phyloP scores from a whole-genome alignment of 37 sponge, comb jelly and placozoan genomes.

The Cliona cf. orientalis region DNA sequence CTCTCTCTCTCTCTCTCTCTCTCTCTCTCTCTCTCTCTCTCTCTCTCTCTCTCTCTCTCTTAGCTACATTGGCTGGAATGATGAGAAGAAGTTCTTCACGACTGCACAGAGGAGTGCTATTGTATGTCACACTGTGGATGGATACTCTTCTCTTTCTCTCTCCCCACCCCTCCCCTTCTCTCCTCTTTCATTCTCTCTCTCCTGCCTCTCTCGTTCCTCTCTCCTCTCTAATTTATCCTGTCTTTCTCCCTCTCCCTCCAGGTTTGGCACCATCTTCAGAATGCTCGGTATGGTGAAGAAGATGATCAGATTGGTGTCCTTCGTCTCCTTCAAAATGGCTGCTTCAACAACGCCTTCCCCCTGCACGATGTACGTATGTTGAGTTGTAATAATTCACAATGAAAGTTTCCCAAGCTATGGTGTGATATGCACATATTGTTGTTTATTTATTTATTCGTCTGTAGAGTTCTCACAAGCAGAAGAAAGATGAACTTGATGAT shows the following conservation, averaged over 20 bases:
- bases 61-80: conserved; percentile 51
- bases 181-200: neutral
- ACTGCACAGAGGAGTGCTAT: conserved; percentile 78
- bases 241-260: conserved; percentile 1
- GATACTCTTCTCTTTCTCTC: neutral
- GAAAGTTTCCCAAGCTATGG: neutral
- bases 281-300: conserved; percentile 60
- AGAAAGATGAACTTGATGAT: conserved; percentile 8
- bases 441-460: neutral
- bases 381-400: neutral
- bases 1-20: neutral
- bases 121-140: conserved; percentile 40
- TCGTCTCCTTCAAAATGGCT: conserved; percentile 66
- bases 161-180: neutral
- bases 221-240: neutral
- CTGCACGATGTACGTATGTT: conserved; percentile 74
- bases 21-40: neutral
- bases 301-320: conserved; percentile 75
- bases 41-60: neutral
- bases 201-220: neutral
- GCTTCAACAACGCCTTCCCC: conserved; percentile 76
- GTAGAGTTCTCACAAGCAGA: conserved; percentile 9
- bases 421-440: neutral
- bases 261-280: conserved; percentile 60
- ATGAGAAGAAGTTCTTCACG: conserved; percentile 86